These are phyloP conservation scores for Dromaius novaehollandiae DNA, from an alignment of 2,113 vertebrate genomes.

Conservation along the genomic window DNA sequence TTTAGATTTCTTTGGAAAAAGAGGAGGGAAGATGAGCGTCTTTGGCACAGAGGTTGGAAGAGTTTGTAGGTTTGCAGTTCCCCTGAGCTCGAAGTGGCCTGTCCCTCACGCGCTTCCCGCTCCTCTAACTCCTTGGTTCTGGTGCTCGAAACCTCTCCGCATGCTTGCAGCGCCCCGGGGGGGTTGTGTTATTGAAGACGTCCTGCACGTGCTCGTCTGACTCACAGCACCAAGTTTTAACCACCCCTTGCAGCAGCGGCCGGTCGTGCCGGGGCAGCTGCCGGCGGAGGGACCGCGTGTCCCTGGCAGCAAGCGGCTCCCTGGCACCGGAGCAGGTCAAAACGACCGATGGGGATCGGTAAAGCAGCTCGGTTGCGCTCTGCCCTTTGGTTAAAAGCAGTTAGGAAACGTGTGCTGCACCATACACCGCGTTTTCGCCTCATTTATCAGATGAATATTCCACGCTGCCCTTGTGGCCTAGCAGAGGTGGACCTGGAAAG, in stretches of 20 bases:
- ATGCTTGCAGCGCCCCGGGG: not conserved
- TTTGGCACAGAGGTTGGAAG: rapidly evolving
- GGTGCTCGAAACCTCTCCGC: not conserved
- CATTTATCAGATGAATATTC: not conserved
- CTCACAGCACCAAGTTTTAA: not conserved
- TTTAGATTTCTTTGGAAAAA: not conserved
- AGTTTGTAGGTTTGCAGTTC: rapidly evolving
- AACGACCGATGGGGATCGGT: not conserved
- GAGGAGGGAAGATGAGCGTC: not conserved
- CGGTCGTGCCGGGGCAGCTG: not conserved
- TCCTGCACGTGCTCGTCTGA: not conserved
- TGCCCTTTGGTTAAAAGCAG: not conserved
- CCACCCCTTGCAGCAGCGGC: not conserved
- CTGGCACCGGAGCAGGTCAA: not conserved
- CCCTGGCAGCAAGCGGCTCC: not conserved
- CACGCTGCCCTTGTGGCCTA: rapidly evolving
- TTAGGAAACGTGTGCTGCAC: not conserved
- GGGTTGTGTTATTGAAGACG: not conserved
- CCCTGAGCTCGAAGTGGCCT: rapidly evolving
- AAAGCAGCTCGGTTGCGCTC: not conserved
- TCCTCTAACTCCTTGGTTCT: rapidly evolving
- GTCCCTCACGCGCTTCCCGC: rapidly evolving
- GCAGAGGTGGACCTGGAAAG: rapidly evolving
- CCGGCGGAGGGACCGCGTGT: not conserved
- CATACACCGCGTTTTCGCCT: rapidly evolving